Conservation (phyloP, 37 sponge, comb jelly and placozoan genomes). For the Hexactinellida sp. region DNA sequence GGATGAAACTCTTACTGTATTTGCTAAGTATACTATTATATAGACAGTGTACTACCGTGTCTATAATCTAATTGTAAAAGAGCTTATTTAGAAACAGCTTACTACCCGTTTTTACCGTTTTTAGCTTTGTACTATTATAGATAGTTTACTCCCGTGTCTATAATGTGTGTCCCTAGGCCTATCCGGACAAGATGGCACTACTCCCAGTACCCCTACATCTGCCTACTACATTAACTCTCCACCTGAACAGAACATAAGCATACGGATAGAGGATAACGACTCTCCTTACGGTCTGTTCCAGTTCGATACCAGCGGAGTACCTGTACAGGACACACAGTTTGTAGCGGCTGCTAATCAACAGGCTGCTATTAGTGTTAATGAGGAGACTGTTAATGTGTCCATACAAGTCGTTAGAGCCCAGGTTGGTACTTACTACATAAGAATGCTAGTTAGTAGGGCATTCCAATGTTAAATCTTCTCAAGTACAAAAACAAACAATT, state of each 20-base stretch:
- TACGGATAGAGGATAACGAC: neutral
- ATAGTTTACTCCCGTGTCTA: too few relatives aligned
- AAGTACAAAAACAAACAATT: too few relatives aligned
- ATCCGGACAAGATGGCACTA: neutral
- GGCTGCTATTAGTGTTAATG: constrained; percentile 29
- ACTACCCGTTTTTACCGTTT: too few relatives aligned
- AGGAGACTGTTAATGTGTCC: constrained; percentile 35
- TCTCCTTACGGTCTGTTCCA: constrained; percentile 24
- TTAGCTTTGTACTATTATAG: too few relatives aligned
- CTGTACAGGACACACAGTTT: constrained; percentile 8
- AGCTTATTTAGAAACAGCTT: too few relatives aligned
- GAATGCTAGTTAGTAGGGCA: too few relatives aligned
- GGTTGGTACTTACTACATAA: neutral
- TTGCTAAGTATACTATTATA: too few relatives aligned
- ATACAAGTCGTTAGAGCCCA: constrained; percentile 60
- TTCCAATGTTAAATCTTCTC: too few relatives aligned
- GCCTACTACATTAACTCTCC: neutral
- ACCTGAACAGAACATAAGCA: neutral
- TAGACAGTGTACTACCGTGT: too few relatives aligned
- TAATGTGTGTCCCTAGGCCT: too few relatives aligned
- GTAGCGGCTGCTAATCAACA: constrained; percentile 31
- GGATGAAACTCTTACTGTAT: too few relatives aligned
- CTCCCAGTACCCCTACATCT: neutral
- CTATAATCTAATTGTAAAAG: too few relatives aligned
- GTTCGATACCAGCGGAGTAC: constrained; percentile 26